phyloP scores from a whole-genome alignment of 2,888 invertebrate species.

The Sepiola atlantica region DNA sequence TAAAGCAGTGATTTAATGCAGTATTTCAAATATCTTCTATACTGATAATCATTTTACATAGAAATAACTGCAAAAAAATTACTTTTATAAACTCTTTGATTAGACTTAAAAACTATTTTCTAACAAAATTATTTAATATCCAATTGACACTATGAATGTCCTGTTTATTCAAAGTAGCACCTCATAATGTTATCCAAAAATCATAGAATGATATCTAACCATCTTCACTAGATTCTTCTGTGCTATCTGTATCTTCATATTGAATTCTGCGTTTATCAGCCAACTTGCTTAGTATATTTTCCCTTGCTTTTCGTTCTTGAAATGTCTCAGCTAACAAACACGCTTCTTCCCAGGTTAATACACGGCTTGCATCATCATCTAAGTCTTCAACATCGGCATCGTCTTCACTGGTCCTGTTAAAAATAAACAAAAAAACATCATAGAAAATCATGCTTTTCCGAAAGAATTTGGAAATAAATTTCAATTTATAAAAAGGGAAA shows the following conservation, averaged over 20 bases:
- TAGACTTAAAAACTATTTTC: not conserved
- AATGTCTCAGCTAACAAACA: conserved; percentile 53
- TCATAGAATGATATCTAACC: conserved; percentile 34
- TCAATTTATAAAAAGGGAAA: not conserved
- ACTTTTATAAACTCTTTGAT: not conserved
- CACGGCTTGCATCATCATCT: conserved; percentile 50
- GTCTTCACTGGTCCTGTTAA: conserved; percentile 55
- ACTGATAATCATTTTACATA: too few relatives aligned
- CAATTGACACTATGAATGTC: not conserved
- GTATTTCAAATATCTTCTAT: too few relatives aligned
- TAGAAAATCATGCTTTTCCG: not conserved
- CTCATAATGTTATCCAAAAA: not conserved
- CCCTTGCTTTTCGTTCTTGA: conserved; percentile 54
- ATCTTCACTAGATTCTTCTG: conserved; percentile 45
- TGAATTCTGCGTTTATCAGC: conserved; percentile 41
- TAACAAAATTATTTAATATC: not conserved
- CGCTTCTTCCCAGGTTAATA: conserved; percentile 55
- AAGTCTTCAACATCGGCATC: conserved; percentile 55
- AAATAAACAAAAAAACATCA: not conserved
- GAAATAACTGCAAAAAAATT: too few relatives aligned
- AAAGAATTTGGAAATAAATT: not conserved
- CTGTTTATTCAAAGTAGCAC: not conserved
- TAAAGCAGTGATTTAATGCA: too few relatives aligned
- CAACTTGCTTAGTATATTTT: conserved; percentile 51
- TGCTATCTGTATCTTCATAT: conserved; percentile 38